Evolutionary conservation across 2,888 invertebrate species (phyloP).

Genomic region (Eupithecia vulgata): DNA sequence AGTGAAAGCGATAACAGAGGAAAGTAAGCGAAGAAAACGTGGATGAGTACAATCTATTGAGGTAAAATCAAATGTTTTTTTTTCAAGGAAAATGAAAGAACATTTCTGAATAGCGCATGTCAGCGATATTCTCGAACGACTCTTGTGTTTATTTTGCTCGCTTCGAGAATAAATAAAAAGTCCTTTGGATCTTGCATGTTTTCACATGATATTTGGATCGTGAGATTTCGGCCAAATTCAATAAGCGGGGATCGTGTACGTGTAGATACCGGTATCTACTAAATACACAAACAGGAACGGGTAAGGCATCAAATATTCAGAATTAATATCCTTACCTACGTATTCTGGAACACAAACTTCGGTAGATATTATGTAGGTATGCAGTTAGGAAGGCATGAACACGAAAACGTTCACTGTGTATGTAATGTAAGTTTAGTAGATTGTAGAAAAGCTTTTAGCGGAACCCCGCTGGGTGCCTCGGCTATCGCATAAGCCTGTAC

Average conservation of each 20-base stretch:
- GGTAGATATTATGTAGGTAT: conserved; percentile 12
- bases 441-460: conserved; percentile 66
- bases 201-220: conserved; percentile 35
- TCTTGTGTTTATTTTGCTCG: conserved; percentile 51
- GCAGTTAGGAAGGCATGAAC: conserved; percentile 16
- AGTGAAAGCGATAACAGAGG: conserved; percentile 47
- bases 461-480: conserved; percentile 50
- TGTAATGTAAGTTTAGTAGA: conserved; percentile 53
- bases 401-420: conserved; percentile 35
- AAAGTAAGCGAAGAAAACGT: conserved; percentile 53
- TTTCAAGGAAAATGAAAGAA: conserved; percentile 53
- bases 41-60: conserved; percentile 55
- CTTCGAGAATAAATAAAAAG: conserved; percentile 38
- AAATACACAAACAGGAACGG: background rate
- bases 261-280: background rate
- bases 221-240: conserved; percentile 24
- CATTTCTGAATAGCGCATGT: conserved; percentile 52
- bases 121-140: conserved; percentile 44
- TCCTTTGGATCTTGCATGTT: conserved; percentile 40
- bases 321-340: conserved; percentile 15
- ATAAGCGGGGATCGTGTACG: conserved; percentile 15
- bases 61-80: conserved; percentile 57
- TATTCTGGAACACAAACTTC: conserved; percentile 13
- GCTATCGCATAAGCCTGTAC: conserved; percentile 51
- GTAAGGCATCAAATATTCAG: conserved; percentile 11